These are phyloP conservation scores for Artemisiospiza belli DNA, from an alignment of 2,113 vertebrate species.

Conservation along the genomic window DNA sequence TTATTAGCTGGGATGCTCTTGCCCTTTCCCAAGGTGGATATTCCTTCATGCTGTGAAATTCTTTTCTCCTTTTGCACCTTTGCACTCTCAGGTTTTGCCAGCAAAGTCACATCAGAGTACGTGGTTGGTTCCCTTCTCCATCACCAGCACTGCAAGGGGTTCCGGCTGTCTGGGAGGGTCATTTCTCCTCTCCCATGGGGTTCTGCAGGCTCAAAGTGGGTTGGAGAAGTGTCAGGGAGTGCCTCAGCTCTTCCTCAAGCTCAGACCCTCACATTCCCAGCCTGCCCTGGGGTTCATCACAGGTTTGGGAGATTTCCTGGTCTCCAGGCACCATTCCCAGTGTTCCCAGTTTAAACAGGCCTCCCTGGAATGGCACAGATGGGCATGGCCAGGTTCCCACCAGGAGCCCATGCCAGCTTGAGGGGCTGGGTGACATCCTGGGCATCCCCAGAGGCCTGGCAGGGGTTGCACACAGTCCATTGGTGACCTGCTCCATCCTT, in stretches of 20 bases:
- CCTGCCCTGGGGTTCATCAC: not conserved
- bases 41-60: not conserved
- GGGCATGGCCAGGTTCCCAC: not conserved
- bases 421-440: not conserved
- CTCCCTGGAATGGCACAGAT: not conserved
- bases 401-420: not conserved
- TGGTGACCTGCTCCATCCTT: not conserved
- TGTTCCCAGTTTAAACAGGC: not conserved
- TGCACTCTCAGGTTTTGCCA: not conserved
- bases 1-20: not conserved
- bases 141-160: not conserved
- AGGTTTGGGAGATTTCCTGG: not conserved
- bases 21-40: not conserved
- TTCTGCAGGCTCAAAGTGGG: not conserved
- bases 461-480: fast-evolving
- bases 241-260: not conserved
- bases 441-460: not conserved
- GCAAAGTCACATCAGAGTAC: not conserved
- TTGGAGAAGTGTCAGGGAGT: not conserved
- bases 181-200: not conserved
- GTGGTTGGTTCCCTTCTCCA: not conserved
- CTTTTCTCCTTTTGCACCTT: not conserved
- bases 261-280: not conserved
- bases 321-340: not conserved
- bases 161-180: not conserved